Percentiles rank a stretch among this genome's conserved stretches.
Evolutionary conservation across 2,113 vertebrate species (phyloP).

Genomic region (Crotalus tigris): DNA sequence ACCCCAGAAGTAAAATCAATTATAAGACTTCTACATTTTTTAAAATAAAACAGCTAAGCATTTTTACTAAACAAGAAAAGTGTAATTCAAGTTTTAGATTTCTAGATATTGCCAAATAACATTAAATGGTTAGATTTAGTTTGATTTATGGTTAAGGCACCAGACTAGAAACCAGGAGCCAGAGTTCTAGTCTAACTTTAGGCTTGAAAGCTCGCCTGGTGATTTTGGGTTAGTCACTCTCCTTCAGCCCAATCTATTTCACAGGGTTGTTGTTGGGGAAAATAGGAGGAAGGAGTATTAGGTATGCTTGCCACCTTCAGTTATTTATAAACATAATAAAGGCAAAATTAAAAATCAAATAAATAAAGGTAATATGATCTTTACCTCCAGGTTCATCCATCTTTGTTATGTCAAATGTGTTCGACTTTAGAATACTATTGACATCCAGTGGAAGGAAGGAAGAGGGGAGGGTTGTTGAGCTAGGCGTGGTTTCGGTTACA

Average conservation of each 20-base stretch:
- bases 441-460: constrained; percentile 73
- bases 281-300: neutral
- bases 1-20: neutral
- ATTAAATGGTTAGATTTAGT: neutral
- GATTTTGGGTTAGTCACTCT: neutral
- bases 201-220: neutral
- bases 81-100: neutral
- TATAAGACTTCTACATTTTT: neutral
- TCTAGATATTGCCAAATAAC: neutral
- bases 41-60: neutral
- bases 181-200: neutral
- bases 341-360: neutral
- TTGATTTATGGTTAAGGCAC: neutral
- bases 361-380: neutral
- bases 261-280: neutral
- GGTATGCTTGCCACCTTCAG: neutral
- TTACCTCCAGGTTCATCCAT: constrained; percentile 76
- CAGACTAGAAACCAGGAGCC: neutral
- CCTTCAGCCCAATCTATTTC: neutral
- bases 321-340: neutral
- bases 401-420: constrained; percentile 73
- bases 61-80: neutral
- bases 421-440: constrained; percentile 76
- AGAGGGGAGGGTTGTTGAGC: constrained; percentile 73
- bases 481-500: constrained; percentile 50